phyloP scores from a whole-genome alignment of 2,113 vertebrate species.

The Pseudolaguvia tuberculata region DNA sequence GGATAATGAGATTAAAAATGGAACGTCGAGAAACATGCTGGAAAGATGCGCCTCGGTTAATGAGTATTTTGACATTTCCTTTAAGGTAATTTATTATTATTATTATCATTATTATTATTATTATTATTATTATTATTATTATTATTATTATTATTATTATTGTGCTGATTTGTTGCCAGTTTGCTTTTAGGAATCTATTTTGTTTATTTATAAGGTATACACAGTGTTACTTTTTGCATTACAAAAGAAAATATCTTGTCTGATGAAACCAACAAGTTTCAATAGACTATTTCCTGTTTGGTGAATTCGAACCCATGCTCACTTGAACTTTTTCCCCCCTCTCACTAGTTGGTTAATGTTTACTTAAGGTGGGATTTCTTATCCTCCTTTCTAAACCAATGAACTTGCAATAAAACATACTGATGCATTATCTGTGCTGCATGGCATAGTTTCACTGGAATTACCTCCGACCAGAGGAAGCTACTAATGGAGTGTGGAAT shows the following conservation, averaged over 20 bases:
- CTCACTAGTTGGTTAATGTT: slow-evolving; percentile 53
- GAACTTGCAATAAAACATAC: background rate
- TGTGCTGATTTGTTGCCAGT: background rate
- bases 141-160: slow-evolving; percentile 9
- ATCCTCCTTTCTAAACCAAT: background rate
- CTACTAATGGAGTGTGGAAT: background rate
- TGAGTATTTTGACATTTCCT: slow-evolving; percentile 73
- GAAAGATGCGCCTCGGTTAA: slow-evolving; percentile 73
- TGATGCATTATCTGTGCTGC: background rate
- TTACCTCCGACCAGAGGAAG: background rate
- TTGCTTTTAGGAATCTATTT: background rate
- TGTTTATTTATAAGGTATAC: background rate
- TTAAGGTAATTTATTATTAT: slow-evolving; percentile 68
- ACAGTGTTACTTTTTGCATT: background rate
- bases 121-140: slow-evolving; percentile 23
- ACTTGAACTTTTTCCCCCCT: slow-evolving; percentile 10
- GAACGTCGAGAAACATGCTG: slow-evolving; percentile 69
- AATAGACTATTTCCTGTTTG: slow-evolving; percentile 7
- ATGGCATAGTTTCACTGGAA: background rate
- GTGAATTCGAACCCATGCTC: slow-evolving; percentile 1
- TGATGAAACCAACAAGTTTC: slow-evolving; percentile 12
- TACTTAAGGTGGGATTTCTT: slow-evolving; percentile 54
- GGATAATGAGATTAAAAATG: slow-evolving; percentile 65
- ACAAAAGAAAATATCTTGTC: background rate
- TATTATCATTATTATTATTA: background rate